Evolutionary conservation across 2,113 vertebrate genomes (phyloP).

Genomic region (Takifugu flavidus): DNA sequence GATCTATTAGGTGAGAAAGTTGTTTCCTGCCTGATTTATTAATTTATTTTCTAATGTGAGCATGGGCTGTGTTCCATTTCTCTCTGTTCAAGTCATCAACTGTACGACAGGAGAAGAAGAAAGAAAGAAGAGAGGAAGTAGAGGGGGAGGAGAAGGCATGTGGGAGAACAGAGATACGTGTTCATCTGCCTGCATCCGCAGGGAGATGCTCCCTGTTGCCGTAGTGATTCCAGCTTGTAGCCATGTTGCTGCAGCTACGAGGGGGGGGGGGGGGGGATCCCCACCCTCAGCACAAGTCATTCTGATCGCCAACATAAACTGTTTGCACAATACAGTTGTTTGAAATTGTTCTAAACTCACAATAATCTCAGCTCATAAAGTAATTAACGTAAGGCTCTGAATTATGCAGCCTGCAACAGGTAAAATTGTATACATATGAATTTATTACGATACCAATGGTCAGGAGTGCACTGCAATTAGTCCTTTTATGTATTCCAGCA

Average conservation of each 20-base stretch:
- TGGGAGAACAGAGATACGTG: conserved; percentile 43
- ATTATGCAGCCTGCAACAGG: no score
- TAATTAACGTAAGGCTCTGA: no score
- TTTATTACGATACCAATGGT: no score
- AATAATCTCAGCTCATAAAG: no score
- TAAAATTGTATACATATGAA: no score
- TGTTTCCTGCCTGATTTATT: conserved; percentile 4
- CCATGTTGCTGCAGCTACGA: conserved; percentile 53
- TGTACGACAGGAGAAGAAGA: background rate
- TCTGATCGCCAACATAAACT: no score
- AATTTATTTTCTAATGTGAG: conserved; percentile 3
- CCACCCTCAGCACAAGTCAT: no score
- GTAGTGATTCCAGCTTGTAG: conserved; percentile 52
- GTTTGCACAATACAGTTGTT: no score
- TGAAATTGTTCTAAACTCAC: no score
- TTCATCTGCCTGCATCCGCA: conserved; percentile 46
- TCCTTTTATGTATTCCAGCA: no score
- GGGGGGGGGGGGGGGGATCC: no score
- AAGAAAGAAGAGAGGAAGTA: background rate
- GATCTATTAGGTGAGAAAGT: conserved; percentile 7
- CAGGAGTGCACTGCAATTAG: no score
- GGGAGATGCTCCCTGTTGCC: conserved; percentile 59
- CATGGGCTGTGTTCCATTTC: background rate
- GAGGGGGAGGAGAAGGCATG: conserved; percentile 35
- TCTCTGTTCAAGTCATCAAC: background rate